Evolutionary conservation across 2,113 vertebrate genomes (phyloP).

Genomic region (Beaufortia kweichowensis): DNA sequence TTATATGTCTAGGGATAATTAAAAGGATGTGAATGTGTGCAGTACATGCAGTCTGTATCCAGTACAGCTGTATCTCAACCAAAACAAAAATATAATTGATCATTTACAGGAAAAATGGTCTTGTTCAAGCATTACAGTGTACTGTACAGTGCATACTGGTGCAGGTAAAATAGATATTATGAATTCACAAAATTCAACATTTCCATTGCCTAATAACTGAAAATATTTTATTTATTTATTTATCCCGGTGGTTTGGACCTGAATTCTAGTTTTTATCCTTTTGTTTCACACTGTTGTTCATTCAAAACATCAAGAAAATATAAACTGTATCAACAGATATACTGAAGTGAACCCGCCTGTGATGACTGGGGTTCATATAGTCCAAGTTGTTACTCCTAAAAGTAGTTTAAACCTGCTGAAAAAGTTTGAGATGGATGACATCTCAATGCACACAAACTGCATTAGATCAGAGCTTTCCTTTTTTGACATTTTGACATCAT

Average conservation of each 20-base stretch:
- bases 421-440: not conserved
- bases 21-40: not conserved
- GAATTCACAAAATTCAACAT: not conserved
- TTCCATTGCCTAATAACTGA: not conserved
- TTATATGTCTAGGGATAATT: not conserved
- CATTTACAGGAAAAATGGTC: not conserved
- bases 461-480: not conserved
- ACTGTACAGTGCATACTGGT: not conserved
- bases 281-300: conserved; percentile 5
- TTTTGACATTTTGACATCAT: not conserved
- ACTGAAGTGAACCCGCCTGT: too few species aligned
- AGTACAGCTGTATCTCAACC: not conserved
- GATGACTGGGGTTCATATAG: too few species aligned
- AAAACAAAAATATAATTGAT: not conserved
- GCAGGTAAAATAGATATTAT: not conserved
- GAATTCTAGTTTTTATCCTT: not conserved
- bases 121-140: not conserved
- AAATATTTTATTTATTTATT: not conserved
- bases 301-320: not conserved
- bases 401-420: not conserved
- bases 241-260: conserved; percentile 14
- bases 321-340: too few species aligned
- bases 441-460: conserved; percentile 1
- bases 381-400: too few species aligned
- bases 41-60: not conserved